Evolutionary conservation across 2,113 vertebrate species (phyloP).

Genomic region (Saiga tatarica): DNA sequence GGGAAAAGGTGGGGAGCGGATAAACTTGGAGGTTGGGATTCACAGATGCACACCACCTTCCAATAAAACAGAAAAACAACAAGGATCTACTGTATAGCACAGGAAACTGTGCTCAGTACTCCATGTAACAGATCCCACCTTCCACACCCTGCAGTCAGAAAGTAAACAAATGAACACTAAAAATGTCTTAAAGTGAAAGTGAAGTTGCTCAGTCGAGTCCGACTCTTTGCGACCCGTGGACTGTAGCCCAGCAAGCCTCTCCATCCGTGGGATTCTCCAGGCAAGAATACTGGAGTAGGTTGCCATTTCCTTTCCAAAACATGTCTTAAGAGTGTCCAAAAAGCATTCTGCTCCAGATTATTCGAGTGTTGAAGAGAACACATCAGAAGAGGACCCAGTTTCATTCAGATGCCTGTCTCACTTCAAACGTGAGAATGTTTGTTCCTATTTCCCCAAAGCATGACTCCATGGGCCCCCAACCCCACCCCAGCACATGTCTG

Average conservation of each 20-base stretch:
- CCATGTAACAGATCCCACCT: background rate
- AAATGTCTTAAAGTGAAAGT: too few species aligned
- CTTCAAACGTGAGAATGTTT: conserved; percentile 34
- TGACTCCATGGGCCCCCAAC: background rate
- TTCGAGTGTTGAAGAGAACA: background rate
- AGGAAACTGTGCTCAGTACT: background rate
- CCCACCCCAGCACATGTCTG: background rate
- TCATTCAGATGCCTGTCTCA: background rate
- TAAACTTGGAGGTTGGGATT: background rate
- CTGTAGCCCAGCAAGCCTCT: too few species aligned
- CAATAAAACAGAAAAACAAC: background rate
- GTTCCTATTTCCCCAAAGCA: conserved; percentile 58
- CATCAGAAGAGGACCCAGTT: background rate
- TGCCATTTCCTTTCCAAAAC: too few species aligned
- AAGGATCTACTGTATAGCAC: background rate
- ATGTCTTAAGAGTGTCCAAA: background rate
- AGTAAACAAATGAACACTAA: background rate
- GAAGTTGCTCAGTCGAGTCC: too few species aligned
- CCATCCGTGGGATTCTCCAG: too few species aligned
- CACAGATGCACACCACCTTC: too few species aligned
- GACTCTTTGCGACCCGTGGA: too few species aligned
- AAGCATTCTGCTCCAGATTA: background rate
- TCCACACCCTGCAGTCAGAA: background rate
- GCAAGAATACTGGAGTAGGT: too few species aligned
- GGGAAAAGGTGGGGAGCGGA: background rate